Evolutionary conservation across 37 sponge, comb jelly and placozoan species (phyloP).

Genomic region (Petrosia ficiformis): DNA sequence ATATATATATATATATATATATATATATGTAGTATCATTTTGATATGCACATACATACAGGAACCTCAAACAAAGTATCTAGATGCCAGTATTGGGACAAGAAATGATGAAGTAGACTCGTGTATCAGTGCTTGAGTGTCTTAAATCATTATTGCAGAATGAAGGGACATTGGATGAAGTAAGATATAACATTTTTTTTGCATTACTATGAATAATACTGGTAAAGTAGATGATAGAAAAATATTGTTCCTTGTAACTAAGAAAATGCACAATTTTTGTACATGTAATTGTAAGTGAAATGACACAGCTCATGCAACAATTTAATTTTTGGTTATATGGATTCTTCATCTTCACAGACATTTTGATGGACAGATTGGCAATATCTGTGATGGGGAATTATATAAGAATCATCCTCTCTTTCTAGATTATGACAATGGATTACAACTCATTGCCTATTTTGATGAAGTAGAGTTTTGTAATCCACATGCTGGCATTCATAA

Average conservation of each 20-base stretch:
- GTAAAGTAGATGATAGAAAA: too few species aligned
- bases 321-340: neutral
- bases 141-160: too few species aligned
- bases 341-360: neutral
- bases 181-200: too few species aligned
- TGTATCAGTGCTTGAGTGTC: too few species aligned
- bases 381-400: slow-evolving; percentile 16
- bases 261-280: neutral
- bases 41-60: too few species aligned
- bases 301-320: neutral
- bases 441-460: slow-evolving; percentile 25
- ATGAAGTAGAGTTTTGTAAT: slow-evolving; percentile 19
- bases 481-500: slow-evolving; percentile 24
- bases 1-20: too few species aligned
- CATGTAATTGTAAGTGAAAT: neutral
- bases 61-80: too few species aligned
- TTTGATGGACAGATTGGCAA: neutral
- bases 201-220: too few species aligned
- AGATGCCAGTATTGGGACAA: too few species aligned
- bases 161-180: too few species aligned
- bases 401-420: slow-evolving; percentile 6
- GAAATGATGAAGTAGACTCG: too few species aligned
- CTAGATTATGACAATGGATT: neutral
- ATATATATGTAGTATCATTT: too few species aligned
- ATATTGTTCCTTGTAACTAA: neutral